Base-by-base conservation (phyloP, 2,888 invertebrate genomes). In the Danaus chrysippus region DNA sequence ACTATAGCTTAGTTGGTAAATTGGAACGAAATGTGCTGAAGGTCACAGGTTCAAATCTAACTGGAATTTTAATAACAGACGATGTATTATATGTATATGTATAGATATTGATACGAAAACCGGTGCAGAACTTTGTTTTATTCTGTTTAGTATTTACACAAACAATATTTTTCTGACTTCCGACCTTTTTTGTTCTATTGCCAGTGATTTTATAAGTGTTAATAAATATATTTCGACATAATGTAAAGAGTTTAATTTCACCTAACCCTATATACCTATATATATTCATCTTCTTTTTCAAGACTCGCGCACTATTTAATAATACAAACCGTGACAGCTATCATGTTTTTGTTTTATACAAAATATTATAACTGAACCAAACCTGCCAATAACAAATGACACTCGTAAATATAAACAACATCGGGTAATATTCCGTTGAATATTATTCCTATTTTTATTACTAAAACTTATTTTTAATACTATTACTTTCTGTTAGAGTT, bases 351-450 rank as follows among this genome's bases (percentile, higher is more conserved):
- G 10, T 34, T 34, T 34, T 17, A 49, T 17, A 49, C 17, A 17
- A 49, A 49, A 49, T 11, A n/a, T 17, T 49, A 49, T 49, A 11
- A 49, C 10, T 17, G 11, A 17, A 49, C 17, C 17, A 49, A 11
- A 49, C 17, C 49, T 17, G 49, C 11, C 49, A 49, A 49, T 49
- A 49, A 17, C 49, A 49, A 17, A 11, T 49, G 49, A 49, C 49
- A 49, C 12, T 17, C 49, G 9, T 46, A 46, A 13, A 15, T 49
- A 17, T 17, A 15, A 10, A 49, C 15, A 49, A 3, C 15, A 49
- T 49, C 17, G 10, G 10, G 17, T 17, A 17, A 49, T 17, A 49
- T 49, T 17, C 10, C 3, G 12, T n/a, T 15, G 10, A n/a, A 15
- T 10, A 10, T 46, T 46, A n/a, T 46, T n/a, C 1, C 5, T n/a